Evolutionary conservation across 1,140 invertebrate genomes (phyloP), one percentile per base, ranked within the genome.

Genomic region (Ips typographus): DNA sequence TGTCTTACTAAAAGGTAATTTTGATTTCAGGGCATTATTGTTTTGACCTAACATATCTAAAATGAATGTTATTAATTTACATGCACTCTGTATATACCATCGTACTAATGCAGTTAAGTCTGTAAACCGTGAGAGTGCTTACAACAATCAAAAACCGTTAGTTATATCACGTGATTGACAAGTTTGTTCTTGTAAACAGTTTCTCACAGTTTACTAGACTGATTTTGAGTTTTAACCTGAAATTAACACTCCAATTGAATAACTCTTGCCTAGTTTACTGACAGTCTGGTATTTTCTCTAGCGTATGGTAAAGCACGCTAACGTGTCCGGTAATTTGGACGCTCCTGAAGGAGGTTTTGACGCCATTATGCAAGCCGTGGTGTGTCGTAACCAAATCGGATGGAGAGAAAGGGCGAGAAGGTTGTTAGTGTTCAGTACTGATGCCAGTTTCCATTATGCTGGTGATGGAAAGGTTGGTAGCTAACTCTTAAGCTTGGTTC

Each of bases 311-410:
- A 80, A 81, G 40, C 71, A 79, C 22, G 83, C 84, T 3, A 72
- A 81, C 1, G 84, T 91, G 4, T 91, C 90, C 1, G 84, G 83
- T 36, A 93, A 92, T 79, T 76, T 89, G 64, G 91, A 93, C 72
- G 77, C 80, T 2, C 90, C 90, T 1, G 92, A 94, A 81, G 91
- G 91, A 43, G 90, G 90, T 1, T 85, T 94, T 40, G 92, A 94
- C 78, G 92, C 90, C 2, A 84, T 94, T 40, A 90, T 93, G 83
- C 92, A 94, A 77, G 87, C 84, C 1, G 84, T 90, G 36, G 84
- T 84, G 1, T 91, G 89, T 73, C 82, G 82, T 4, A 72, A 88
- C 8, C 73, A 85, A 72, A 88, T 90, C 68, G 87, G 86, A 47
- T 90, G 88, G 87, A 80, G 87, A 62, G 75, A 82, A 4, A 79